A percentile compares a stretch with the other conserved stretches of the same genome.
These are phyloP conservation scores for Colinus virginianus DNA, from an alignment of 2,113 vertebrate species.

Conservation along the genomic window DNA sequence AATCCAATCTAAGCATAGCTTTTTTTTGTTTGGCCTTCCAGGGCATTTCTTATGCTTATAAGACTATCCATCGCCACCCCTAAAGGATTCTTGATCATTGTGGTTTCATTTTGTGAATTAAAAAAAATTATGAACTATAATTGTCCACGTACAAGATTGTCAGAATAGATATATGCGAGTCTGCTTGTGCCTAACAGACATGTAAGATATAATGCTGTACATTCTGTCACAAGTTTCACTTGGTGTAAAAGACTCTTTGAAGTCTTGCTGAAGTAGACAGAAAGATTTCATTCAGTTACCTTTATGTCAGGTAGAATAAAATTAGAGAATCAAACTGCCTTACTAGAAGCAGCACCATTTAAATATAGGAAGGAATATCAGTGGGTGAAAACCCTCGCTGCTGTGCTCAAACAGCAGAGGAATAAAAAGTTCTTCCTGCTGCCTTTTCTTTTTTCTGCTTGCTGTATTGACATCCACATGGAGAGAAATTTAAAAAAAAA, in stretches of 20 bases:
- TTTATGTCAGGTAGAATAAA: background rate
- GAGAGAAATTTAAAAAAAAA: conserved; percentile 7
- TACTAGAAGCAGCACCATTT: background rate
- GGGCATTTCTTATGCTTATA: background rate
- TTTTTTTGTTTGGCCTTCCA: background rate
- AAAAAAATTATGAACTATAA: background rate
- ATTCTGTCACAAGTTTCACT: background rate
- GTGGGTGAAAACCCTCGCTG: background rate
- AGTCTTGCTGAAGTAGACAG: background rate
- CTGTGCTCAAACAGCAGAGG: background rate
- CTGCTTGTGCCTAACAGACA: background rate
- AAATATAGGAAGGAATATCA: background rate
- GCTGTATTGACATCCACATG: background rate
- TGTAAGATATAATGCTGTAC: background rate
- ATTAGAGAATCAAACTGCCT: background rate
- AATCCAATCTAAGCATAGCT: background rate
- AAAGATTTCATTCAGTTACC: background rate
- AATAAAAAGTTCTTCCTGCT: background rate
- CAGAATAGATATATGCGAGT: background rate
- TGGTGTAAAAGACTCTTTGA: background rate
- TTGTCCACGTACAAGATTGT: background rate
- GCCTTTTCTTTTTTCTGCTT: background rate
- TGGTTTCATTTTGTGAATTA: background rate
- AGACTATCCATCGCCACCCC: too few species aligned
- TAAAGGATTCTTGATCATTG: background rate